Evolutionary conservation across 2,113 vertebrate genomes (phyloP).

Genomic region (Clupea harengus): DNA sequence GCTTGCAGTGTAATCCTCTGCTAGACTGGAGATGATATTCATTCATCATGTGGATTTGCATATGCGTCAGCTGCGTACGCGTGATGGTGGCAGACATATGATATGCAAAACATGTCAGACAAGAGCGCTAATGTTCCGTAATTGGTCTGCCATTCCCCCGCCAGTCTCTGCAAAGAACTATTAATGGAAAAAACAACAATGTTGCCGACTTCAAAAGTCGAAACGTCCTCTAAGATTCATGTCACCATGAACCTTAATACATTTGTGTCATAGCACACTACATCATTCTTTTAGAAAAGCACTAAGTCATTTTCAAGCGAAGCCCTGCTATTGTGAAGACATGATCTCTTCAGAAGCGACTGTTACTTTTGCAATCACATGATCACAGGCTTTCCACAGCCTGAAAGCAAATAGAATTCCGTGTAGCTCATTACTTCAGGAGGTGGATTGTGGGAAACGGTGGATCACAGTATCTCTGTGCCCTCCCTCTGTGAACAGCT

Average conservation of each 20-base stretch:
- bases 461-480: not conserved
- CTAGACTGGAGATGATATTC: not conserved
- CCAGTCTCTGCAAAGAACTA: not conserved
- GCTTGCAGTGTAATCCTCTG: not conserved
- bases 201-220: constrained; percentile 1
- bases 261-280: not conserved
- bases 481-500: not conserved
- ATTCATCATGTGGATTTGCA: constrained; percentile 50
- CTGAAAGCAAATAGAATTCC: not conserved
- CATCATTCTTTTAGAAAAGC: not conserved
- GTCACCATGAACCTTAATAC: not conserved
- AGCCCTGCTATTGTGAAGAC: not conserved
- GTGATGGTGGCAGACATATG: constrained; percentile 44
- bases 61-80: constrained; percentile 56
- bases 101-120: constrained; percentile 47
- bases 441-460: not conserved
- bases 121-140: not conserved
- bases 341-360: not conserved
- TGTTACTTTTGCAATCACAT: constrained; percentile 1
- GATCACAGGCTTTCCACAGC: not conserved
- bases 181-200: not conserved
- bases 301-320: not conserved
- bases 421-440: not conserved
- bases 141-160: not conserved
- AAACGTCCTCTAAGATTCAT: not conserved